These are phyloP conservation scores for Dascillus cervinus DNA, from an alignment of 2,888 invertebrate species.

Conservation along the genomic window DNA sequence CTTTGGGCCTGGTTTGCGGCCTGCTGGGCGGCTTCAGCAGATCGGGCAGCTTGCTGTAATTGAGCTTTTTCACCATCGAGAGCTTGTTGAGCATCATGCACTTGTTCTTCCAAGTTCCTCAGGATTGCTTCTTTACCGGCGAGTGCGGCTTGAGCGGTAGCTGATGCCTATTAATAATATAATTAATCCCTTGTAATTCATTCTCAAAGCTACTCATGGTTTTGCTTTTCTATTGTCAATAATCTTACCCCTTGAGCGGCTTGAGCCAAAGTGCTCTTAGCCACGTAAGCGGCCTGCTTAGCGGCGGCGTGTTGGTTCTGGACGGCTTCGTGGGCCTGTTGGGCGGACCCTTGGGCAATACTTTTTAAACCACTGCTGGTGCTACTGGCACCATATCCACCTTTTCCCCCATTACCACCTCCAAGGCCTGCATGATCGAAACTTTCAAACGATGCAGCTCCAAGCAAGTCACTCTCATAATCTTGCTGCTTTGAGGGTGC, in stretches of 20 bases:
- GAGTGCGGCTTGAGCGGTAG: slow-evolving; percentile 58
- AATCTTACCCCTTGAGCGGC: slow-evolving; percentile 53
- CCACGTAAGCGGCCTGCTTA: slow-evolving; percentile 70
- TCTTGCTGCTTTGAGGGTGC: slow-evolving; percentile 13
- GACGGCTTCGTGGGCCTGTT: slow-evolving; percentile 65
- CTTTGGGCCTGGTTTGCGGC: slow-evolving; percentile 50
- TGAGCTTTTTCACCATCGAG: slow-evolving; percentile 66
- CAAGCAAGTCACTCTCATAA: slow-evolving; percentile 16
- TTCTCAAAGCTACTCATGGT: too few relatives aligned
- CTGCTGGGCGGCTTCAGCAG: slow-evolving; percentile 64
- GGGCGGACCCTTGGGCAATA: slow-evolving; percentile 65
- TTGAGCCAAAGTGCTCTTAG: slow-evolving; percentile 69
- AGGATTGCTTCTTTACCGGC: slow-evolving; percentile 53
- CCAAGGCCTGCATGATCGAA: slow-evolving; percentile 9
- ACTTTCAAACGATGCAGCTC: slow-evolving; percentile 19
- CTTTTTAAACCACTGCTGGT: slow-evolving; percentile 63
- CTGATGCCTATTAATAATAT: slow-evolving; percentile 60
- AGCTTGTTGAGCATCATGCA: slow-evolving; percentile 61
- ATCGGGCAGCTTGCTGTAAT: slow-evolving; percentile 63
- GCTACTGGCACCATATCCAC: slow-evolving; percentile 52
- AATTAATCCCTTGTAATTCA: too few relatives aligned
- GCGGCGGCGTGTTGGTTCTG: slow-evolving; percentile 69
- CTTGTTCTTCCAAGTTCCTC: slow-evolving; percentile 61
- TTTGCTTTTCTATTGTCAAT: too few relatives aligned
- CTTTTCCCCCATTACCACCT: slow-evolving; percentile 11